Conservation (phyloP, 2,797 vertebrate species). For the Pangasius sanitwongsei region DNA sequence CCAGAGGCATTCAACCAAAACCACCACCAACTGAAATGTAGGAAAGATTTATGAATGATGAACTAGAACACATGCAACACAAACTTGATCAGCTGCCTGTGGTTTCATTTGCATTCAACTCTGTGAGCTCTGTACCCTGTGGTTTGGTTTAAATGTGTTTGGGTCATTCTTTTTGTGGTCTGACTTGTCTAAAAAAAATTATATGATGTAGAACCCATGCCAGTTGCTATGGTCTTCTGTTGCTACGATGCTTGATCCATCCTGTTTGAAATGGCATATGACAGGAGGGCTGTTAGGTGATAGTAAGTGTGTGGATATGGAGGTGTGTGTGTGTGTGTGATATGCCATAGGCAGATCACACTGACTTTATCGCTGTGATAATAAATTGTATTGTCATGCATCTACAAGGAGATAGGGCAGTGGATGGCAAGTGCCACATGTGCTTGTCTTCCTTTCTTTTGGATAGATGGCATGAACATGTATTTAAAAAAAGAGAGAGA, state of each 20-base stretch:
- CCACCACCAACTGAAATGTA: neutral
- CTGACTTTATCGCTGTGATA: slow-evolving; percentile 7
- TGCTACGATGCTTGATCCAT: slow-evolving; percentile 16
- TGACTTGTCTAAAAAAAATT: slow-evolving; percentile 24
- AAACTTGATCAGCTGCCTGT: neutral
- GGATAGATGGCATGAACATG: neutral
- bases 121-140: neutral
- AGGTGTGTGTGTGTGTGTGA: neutral
- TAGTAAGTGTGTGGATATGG: neutral
- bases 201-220: slow-evolving; percentile 25
- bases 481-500: neutral
- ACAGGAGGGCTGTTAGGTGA: slow-evolving; percentile 40
- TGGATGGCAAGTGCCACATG: neutral
- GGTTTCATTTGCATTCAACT: neutral
- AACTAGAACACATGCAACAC: neutral
- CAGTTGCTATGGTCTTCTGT: slow-evolving; percentile 36
- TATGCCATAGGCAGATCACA: neutral
- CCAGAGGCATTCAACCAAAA: neutral
- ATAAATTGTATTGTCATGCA: neutral
- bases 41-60: neutral
- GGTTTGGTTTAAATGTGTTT: slow-evolving; percentile 7
- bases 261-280: slow-evolving; percentile 20
- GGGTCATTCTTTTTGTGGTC: slow-evolving; percentile 3
- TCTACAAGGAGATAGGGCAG: neutral
- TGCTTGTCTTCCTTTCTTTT: neutral